Evolutionary conservation across 2,888 invertebrate genomes (phyloP).

Genomic region (Syrista parreyssii): DNA sequence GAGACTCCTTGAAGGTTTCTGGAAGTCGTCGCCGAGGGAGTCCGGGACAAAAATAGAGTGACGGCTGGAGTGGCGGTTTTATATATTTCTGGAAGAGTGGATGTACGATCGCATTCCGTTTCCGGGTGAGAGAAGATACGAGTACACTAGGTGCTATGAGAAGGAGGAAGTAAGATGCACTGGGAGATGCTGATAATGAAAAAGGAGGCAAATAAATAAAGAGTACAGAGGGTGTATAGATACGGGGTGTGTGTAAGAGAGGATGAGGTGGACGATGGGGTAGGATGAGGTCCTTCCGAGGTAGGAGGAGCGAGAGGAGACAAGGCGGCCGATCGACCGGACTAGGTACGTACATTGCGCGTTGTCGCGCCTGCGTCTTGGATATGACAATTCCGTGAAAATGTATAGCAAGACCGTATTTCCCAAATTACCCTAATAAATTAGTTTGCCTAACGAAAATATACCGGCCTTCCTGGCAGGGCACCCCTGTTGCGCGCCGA

Average conservation of each 20-base stretch:
- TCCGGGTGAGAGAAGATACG: background rate
- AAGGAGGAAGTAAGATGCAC: background rate
- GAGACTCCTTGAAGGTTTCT: background rate
- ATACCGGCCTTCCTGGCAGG: constrained; percentile 18
- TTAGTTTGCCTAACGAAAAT: constrained; percentile 30
- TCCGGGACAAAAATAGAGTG: background rate
- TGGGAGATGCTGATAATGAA: background rate
- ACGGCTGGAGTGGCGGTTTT: background rate
- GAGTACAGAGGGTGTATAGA: background rate
- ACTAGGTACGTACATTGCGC: background rate
- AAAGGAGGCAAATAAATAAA: background rate
- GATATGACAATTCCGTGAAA: constrained; percentile 26
- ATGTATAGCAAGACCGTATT: constrained; percentile 21
- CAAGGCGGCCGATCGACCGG: background rate
- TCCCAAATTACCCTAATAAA: constrained; percentile 26
- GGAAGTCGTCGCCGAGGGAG: background rate
- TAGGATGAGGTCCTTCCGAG: background rate
- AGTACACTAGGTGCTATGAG: background rate
- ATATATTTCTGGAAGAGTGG: background rate
- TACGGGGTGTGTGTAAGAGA: background rate
- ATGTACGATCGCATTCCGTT: background rate
- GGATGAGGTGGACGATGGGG: background rate
- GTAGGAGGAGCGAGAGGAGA: background rate
- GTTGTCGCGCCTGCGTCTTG: constrained; percentile 7
- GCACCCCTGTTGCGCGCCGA: background rate